These are phyloP conservation scores for Andrena cerasifolii DNA, from an alignment of 1,140 invertebrate species.

Conservation along the genomic window DNA sequence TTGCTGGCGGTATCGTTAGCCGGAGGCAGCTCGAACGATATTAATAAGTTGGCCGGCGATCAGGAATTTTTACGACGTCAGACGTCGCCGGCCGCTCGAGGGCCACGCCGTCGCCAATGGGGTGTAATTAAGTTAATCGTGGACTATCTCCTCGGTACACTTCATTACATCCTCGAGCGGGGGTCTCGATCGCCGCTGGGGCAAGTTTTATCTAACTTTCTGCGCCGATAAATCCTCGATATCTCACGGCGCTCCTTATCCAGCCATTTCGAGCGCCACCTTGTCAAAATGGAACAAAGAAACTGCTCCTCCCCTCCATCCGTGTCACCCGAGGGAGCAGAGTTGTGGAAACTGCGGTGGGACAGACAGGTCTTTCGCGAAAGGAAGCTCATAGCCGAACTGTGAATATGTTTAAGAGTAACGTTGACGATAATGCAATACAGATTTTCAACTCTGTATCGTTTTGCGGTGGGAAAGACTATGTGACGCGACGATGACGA, in stretches of 20 bases:
- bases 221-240: conserved; percentile 67
- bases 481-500: no score
- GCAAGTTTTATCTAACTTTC: conserved; percentile 72
- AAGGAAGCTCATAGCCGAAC: no score
- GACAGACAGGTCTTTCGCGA: no score
- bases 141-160: conserved; percentile 71
- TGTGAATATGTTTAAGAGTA: no score
- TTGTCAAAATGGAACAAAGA: conserved; percentile 40
- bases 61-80: conserved; percentile 17
- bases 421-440: no score
- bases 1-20: conserved; percentile 30
- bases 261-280: conserved; percentile 4
- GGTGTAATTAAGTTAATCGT: conserved; percentile 76
- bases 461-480: no score
- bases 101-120: conserved; percentile 58
- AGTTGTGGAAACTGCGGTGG: no score
- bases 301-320: neutral
- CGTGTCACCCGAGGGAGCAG: neutral
- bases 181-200: conserved; percentile 54
- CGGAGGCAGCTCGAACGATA: conserved; percentile 8
- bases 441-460: no score
- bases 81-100: conserved; percentile 1
- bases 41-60: conserved; percentile 15
- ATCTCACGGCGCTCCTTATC: conserved; percentile 24
- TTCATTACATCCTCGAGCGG: conserved; percentile 71